A percentile compares a stretch with the other conserved stretches of the same genome.
Conservation (phyloP, 2,797 vertebrate genomes). For the Carduelis carduelis region DNA sequence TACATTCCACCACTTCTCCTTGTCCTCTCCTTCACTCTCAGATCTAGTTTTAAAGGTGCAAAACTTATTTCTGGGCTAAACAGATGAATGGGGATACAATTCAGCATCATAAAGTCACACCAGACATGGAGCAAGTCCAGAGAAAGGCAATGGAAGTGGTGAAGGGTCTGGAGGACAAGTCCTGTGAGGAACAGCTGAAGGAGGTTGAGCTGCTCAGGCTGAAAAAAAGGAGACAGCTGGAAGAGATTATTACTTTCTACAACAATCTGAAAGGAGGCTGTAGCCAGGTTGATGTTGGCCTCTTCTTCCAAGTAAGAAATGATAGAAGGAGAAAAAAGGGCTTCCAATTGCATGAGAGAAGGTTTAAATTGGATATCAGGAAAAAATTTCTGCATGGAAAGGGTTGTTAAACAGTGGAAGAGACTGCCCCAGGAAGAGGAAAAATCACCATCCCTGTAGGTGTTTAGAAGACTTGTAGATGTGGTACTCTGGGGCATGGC, state of each 20-base stretch:
- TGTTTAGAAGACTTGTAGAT: neutral
- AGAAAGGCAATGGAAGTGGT: rapidly evolving
- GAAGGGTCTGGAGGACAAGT: neutral
- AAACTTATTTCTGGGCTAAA: neutral
- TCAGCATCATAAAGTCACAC: neutral
- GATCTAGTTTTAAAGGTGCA: neutral
- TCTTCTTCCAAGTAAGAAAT: neutral
- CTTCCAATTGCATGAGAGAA: neutral
- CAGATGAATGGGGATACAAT: neutral
- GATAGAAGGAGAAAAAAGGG: neutral
- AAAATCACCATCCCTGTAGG: neutral
- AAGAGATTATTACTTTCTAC: neutral
- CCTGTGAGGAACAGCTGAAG: neutral
- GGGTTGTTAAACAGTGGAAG: neutral
- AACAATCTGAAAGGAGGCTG: neutral
- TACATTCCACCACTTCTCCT: neutral
- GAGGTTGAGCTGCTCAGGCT: neutral
- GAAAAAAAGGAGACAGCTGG: neutral
- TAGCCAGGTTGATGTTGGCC: neutral
- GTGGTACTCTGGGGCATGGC: too few species aligned
- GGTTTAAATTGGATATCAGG: neutral
- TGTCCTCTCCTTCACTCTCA: neutral
- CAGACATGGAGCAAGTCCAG: neutral
- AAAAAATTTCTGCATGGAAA: neutral
- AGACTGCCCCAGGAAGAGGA: neutral